Base-by-base conservation (phyloP, 1,140 invertebrate species). In the Phymorhynchus buccinoides region DNA sequence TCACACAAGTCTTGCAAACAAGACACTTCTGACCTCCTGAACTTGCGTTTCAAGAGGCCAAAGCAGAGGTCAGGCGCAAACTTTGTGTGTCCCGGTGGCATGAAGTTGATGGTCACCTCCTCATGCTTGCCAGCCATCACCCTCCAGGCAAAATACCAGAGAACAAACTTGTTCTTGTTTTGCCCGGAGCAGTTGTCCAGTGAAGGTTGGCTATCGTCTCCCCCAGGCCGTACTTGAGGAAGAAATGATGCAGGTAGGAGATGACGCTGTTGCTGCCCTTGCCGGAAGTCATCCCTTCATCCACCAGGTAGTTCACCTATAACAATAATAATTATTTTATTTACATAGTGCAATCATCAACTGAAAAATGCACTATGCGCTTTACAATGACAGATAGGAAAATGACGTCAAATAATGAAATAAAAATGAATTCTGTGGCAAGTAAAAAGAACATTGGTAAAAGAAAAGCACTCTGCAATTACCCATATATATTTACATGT, bases 121-220 rank as follows among this genome's bases (percentile, higher is more conserved):
- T 35, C 44, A 62, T 89, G 88, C 18, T 86, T 79, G 16, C 84
- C 80, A 56, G 35, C 83, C 32, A 86, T 42, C 22, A 87, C 85
- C 78, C 89, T 81, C 89, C 89, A 90, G 12, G 83, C 35, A 27
- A 85, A 78, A 86, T 90, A 90, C 88, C 87, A 87, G 39, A 90
- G 41, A n/a, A 90, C 81, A 62, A 80, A 85, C 42, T 82, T 87
- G 83, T 90, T 90, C 80, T 90, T 90, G 44, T 90, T 90, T 66
- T 89, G 89, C 0, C 89, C 89, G 22, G 48, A 32, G 78, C 89
- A 89, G 39, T 90, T 89, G 80, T 90, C 89, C 85, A 85, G 37
- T 88, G 87, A 0, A 90, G 35, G 2, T 86, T 27, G 9, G 83
- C 62, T 83, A 85, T 18, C 32, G 78, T 85, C 78, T 89, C 88